Conservation (phyloP, 2,113 vertebrate species). For the Sebastes schlegelii region DNA sequence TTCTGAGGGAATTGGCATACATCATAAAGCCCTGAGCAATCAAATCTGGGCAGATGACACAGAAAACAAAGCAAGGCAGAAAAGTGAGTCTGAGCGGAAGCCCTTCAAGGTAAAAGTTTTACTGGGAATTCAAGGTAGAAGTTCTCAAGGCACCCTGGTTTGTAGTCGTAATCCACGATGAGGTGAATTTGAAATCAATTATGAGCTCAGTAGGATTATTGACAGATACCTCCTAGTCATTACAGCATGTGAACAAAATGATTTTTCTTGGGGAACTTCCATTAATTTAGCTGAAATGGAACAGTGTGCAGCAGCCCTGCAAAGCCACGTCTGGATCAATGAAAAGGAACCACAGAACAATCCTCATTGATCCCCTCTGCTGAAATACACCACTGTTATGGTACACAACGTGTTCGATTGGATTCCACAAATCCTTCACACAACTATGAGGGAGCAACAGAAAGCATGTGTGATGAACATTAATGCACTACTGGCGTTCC, state of each 20-base stretch:
- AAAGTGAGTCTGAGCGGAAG: background rate
- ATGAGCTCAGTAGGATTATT: constrained; percentile 53
- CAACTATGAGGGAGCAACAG: background rate
- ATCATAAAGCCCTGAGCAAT: constrained; percentile 28
- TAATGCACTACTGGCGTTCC: background rate
- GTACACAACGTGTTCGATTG: background rate
- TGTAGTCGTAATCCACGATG: constrained; percentile 11
- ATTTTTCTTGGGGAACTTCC: constrained; percentile 48
- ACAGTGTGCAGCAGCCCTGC: constrained; percentile 24
- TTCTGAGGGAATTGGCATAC: constrained; percentile 35
- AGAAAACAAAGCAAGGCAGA: constrained; percentile 29
- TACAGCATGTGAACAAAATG: constrained; percentile 53
- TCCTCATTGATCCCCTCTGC: constrained; percentile 21
- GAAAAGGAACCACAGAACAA: constrained; percentile 29
- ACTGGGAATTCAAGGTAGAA: constrained; percentile 1
- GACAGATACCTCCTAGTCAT: constrained; percentile 46
- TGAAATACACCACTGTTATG: constrained; percentile 5
- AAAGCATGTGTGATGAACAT: constrained; percentile 1
- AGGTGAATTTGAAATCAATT: constrained; percentile 60
- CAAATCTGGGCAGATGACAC: constrained; percentile 44
- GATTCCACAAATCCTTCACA: constrained; percentile 8
- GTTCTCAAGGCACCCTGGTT: constrained; percentile 5
- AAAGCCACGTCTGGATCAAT: constrained; percentile 45
- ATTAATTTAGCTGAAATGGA: constrained; percentile 69
- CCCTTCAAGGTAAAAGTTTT: constrained; percentile 6